These are phyloP conservation scores for Lasiurus cinereus DNA, from an alignment of 2,113 vertebrate species.

Conservation along the genomic window DNA sequence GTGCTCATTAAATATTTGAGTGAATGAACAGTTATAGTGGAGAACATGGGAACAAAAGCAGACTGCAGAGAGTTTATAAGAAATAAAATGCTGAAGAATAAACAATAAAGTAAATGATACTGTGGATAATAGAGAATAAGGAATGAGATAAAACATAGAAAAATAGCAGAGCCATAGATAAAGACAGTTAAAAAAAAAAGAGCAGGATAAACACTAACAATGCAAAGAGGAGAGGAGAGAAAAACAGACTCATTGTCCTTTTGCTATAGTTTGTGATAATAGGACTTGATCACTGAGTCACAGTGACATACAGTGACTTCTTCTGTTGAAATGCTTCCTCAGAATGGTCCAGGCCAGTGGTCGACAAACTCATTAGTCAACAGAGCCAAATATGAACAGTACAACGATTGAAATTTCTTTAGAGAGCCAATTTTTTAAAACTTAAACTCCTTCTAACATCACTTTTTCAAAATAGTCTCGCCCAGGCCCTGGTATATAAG, in stretches of 20 bases:
- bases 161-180: background rate
- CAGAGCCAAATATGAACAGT: no score
- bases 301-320: background rate
- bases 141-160: background rate
- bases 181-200: background rate
- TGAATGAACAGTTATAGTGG: background rate
- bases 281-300: background rate
- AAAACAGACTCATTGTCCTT: fast-evolving
- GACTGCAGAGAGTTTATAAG: background rate
- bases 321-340: background rate
- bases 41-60: background rate
- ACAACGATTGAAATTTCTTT: no score
- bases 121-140: background rate
- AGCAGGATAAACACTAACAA: background rate
- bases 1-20: background rate
- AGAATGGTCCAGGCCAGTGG: no score
- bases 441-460: no score
- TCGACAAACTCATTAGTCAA: no score
- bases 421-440: no score
- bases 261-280: background rate
- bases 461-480: no score
- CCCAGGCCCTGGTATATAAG: no score
- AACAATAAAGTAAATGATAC: background rate
- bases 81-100: background rate
- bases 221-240: background rate